Evolutionary conservation across 2,797 vertebrate genomes (phyloP).

Genomic region (Numenius phaeopus): DNA sequence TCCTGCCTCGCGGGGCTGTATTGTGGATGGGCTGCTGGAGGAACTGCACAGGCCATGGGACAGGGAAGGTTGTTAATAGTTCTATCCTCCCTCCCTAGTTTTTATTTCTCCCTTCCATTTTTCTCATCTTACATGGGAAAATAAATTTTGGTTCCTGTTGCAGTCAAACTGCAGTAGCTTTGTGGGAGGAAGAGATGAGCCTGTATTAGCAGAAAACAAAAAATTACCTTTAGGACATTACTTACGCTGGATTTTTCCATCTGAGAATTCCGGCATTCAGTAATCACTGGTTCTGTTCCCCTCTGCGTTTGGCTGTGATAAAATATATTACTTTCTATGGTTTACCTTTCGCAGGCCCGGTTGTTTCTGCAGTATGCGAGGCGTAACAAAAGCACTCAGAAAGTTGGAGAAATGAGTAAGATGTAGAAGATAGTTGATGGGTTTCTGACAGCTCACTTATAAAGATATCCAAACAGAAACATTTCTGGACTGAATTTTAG

Average conservation of each 20-base stretch:
- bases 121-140: background rate
- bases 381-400: background rate
- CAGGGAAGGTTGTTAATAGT: background rate
- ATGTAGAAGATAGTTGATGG: background rate
- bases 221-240: background rate
- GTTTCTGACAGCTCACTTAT: background rate
- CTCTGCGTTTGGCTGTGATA: background rate
- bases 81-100: no score
- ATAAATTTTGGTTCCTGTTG: background rate
- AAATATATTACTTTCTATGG: fast-evolving
- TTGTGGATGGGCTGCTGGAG: background rate
- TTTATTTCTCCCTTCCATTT: background rate
- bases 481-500: background rate
- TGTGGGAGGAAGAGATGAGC: background rate
- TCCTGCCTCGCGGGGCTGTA: background rate
- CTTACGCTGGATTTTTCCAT: background rate
- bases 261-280: background rate
- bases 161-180: background rate
- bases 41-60: no score
- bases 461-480: background rate
- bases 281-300: background rate
- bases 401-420: background rate
- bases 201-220: background rate
- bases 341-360: background rate
- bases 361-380: fast-evolving